Percentiles rank a stretch among this genome's conserved stretches.
phyloP scores from a whole-genome alignment of 2,888 invertebrate species.

The Leptopilina myrica region DNA sequence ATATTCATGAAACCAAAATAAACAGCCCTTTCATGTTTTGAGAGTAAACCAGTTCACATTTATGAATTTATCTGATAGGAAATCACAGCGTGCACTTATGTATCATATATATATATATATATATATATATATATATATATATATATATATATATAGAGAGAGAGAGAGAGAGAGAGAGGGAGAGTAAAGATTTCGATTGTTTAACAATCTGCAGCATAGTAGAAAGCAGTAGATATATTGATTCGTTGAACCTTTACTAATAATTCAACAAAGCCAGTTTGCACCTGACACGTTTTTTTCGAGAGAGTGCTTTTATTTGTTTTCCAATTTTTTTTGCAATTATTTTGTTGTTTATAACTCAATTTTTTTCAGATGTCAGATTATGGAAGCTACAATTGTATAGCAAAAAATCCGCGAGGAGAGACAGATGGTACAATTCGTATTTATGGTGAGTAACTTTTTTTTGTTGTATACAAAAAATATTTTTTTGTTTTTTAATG shows the following conservation, averaged over 20 bases:
- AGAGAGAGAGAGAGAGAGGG: too few species aligned
- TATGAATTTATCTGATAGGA: constrained; percentile 47
- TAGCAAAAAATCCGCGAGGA: constrained; percentile 93
- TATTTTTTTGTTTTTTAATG: too few species aligned
- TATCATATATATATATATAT: not conserved
- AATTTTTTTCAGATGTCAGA: constrained; percentile 81
- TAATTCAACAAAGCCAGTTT: not conserved
- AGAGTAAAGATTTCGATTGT: constrained; percentile 39
- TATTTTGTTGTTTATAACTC: not conserved
- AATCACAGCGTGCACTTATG: constrained; percentile 13
- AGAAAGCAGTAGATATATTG: constrained; percentile 41
- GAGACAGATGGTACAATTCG: constrained; percentile 94
- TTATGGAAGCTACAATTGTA: constrained; percentile 92
- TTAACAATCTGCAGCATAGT: constrained; percentile 54
- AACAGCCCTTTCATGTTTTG: not conserved
- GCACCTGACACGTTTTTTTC: constrained; percentile 6
- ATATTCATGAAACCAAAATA: not conserved
- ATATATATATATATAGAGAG: too few species aligned
- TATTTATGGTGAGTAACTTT: constrained; percentile 87
- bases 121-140: too few species aligned
- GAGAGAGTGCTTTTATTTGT: not conserved
- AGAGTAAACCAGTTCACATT: constrained; percentile 50
- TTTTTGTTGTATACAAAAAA: not conserved
- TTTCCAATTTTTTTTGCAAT: not conserved
- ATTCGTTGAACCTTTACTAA: constrained; percentile 2